A percentile compares a stretch with the other conserved stretches of the same genome.
phyloP scores from a whole-genome alignment of 2,888 invertebrate species.

The Allolobophora icterica region DNA sequence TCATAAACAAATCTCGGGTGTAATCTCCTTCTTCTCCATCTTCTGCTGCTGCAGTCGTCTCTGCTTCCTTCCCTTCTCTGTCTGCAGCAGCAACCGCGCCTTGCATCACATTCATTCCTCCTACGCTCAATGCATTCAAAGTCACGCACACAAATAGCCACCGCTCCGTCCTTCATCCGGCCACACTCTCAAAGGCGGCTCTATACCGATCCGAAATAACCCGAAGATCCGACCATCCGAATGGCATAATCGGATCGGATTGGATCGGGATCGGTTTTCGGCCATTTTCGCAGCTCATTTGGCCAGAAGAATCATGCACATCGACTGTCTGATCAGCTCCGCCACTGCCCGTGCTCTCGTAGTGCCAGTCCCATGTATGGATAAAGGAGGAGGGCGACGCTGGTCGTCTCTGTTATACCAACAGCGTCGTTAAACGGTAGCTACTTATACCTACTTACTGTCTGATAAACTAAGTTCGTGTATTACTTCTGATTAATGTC shows the following conservation, averaged over 20 bases:
- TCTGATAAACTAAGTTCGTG: background rate
- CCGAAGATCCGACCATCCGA: too few species aligned
- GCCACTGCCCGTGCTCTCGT: too few species aligned
- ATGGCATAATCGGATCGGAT: background rate
- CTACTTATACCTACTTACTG: too few species aligned
- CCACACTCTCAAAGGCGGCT: background rate
- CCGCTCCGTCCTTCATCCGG: background rate
- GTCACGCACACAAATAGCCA: background rate
- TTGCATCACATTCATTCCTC: background rate
- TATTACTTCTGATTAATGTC: background rate
- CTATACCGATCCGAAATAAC: too few species aligned
- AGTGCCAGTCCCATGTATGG: too few species aligned
- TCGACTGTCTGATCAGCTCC: background rate
- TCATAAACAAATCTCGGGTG: conserved; percentile 5
- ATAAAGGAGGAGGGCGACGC: too few species aligned
- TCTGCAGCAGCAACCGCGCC: background rate
- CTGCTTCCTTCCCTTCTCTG: background rate
- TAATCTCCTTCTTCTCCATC: background rate
- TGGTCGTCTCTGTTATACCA: too few species aligned
- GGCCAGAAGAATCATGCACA: background rate
- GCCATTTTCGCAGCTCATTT: background rate
- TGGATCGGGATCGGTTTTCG: too few species aligned
- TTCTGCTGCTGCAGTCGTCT: background rate
- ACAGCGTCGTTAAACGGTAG: too few species aligned
- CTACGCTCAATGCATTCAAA: background rate